Evolutionary conservation across 2,888 invertebrate species (phyloP).

Genomic region (Cryptops parisi): DNA sequence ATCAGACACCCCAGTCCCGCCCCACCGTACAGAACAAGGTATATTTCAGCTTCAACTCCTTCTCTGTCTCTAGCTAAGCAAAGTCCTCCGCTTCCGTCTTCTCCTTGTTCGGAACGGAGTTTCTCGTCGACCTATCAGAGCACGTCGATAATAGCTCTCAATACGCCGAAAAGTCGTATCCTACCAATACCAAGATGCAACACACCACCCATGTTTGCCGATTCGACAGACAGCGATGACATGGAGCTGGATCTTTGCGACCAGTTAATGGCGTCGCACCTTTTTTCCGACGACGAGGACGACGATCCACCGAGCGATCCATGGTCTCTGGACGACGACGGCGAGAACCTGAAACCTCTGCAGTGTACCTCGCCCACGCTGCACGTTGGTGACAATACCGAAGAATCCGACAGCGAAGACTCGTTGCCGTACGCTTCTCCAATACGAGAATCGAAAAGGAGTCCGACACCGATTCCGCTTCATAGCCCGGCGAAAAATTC

Average conservation of each 20-base stretch:
- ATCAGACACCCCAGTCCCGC: background rate
- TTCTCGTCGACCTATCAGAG: background rate
- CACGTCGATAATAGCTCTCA: background rate
- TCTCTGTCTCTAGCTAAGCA: no score
- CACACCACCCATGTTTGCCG: background rate
- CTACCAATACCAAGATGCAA: background rate
- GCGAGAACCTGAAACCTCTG: background rate
- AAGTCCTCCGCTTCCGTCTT: no score
- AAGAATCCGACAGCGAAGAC: no score
- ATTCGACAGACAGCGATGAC: background rate
- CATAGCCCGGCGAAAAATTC: background rate
- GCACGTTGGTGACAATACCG: background rate
- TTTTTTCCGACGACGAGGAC: background rate
- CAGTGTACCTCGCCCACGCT: background rate
- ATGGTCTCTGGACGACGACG: background rate
- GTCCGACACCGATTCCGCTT: background rate
- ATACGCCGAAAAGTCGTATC: background rate
- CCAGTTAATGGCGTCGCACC: conserved; percentile 5
- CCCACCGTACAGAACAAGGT: background rate
- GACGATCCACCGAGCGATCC: background rate
- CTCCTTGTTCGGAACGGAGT: background rate
- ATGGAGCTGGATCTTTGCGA: conserved; percentile 9
- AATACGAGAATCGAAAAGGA: background rate
- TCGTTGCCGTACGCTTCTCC: background rate
- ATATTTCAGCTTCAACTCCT: background rate